A percentile compares a stretch with the other conserved stretches of the same genome.
Evolutionary conservation across 2,888 invertebrate genomes (phyloP).

Genomic region (Acronicta alni): DNA sequence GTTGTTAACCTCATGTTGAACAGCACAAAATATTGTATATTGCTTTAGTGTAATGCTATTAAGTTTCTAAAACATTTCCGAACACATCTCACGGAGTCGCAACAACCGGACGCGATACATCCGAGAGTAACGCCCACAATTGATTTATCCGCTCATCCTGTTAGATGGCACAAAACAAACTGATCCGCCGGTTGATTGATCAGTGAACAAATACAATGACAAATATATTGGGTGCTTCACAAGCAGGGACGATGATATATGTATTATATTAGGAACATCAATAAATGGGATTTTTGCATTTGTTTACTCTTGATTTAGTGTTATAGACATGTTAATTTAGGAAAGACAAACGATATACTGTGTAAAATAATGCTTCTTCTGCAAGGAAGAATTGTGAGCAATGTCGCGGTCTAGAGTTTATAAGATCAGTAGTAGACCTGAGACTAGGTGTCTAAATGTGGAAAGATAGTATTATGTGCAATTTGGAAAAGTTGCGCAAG

Average conservation of each 20-base stretch:
- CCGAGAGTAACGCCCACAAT: not conserved
- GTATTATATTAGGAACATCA: conserved; percentile 15
- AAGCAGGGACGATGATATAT: conserved; percentile 16
- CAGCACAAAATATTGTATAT: too few relatives aligned
- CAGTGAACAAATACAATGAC: conserved; percentile 44
- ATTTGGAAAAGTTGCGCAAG: too few relatives aligned
- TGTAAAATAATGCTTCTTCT: too few relatives aligned
- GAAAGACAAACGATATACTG: too few relatives aligned
- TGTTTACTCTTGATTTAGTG: not conserved
- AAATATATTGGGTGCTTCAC: conserved; percentile 30
- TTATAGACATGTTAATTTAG: not conserved
- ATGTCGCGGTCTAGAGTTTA: too few relatives aligned
- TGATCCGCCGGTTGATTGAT: conserved; percentile 42
- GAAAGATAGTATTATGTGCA: too few relatives aligned
- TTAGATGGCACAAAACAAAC: conserved; percentile 28
- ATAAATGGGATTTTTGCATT: not conserved
- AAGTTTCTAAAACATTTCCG: too few relatives aligned
- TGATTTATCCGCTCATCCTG: conserved; percentile 24
- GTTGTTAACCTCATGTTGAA: too few relatives aligned
- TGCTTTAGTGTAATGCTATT: too few relatives aligned
- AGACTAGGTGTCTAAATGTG: too few relatives aligned
- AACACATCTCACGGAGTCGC: not conserved
- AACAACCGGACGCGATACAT: not conserved
- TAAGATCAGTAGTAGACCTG: too few relatives aligned
- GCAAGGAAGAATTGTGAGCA: too few relatives aligned